Conservation (phyloP, 2,888 invertebrate genomes). For the Lottia gigantea region DNA sequence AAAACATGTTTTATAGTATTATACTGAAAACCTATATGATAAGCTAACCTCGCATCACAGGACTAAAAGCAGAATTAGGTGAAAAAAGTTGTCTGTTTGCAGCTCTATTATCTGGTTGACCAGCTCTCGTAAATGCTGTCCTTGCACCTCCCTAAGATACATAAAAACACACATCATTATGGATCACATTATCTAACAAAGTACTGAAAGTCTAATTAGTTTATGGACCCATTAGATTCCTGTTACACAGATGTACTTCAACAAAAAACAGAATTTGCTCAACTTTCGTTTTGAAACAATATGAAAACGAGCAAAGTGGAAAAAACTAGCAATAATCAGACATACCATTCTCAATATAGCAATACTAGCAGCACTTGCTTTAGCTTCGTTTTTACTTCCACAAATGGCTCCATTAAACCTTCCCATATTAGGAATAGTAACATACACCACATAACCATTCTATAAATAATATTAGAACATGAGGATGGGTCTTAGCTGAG, state of each 20-base stretch:
- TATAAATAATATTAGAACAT: slow-evolving; percentile 27
- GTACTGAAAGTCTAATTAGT: too few species aligned
- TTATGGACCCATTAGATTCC: too few species aligned
- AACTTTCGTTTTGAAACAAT: too few species aligned
- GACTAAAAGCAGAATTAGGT: slow-evolving; percentile 63
- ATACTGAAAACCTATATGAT: too few species aligned
- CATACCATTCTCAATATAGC: slow-evolving; percentile 59
- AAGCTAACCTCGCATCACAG: slow-evolving; percentile 37
- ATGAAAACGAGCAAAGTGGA: neutral
- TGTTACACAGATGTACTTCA: too few species aligned
- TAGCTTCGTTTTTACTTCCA: slow-evolving; percentile 69
- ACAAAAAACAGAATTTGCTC: too few species aligned
- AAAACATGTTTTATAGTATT: too few species aligned
- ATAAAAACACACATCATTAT: neutral
- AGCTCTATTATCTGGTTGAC: neutral
- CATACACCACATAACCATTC: slow-evolving; percentile 61
- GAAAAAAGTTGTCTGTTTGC: slow-evolving; percentile 44
- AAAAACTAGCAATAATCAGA: slow-evolving; percentile 1
- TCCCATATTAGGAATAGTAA: slow-evolving; percentile 70
- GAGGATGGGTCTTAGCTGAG: neutral
- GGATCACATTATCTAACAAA: too few species aligned
- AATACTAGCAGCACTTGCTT: slow-evolving; percentile 61
- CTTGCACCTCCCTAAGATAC: neutral
- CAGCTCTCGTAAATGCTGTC: neutral
- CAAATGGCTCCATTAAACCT: slow-evolving; percentile 70